Conservation (phyloP, 2,797 vertebrate species). For the Pelochelys cantorii region DNA sequence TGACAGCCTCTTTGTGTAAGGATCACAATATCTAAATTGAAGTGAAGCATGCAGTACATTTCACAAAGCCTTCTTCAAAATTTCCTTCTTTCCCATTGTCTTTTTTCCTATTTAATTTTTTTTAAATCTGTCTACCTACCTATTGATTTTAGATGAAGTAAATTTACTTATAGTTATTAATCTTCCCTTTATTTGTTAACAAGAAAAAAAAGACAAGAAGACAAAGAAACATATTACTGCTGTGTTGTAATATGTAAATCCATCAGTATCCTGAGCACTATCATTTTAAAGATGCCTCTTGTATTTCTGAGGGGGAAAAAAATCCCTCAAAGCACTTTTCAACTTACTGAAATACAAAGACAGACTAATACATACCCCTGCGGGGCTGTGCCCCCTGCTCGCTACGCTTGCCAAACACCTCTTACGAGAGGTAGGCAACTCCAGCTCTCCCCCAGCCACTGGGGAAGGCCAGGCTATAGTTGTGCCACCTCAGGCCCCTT, state of each 20-base stretch:
- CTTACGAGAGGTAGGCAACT: too few species aligned
- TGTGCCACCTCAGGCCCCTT: too few species aligned
- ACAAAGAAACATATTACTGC: neutral
- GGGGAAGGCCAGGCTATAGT: too few species aligned
- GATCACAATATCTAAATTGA: neutral
- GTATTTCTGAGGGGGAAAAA: neutral
- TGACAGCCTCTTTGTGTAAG: neutral
- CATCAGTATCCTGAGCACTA: neutral
- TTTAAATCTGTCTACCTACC: neutral
- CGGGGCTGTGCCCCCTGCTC: too few species aligned
- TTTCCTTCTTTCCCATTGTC: neutral
- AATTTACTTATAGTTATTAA: neutral
- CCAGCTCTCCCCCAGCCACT: too few species aligned
- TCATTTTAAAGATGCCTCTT: neutral
- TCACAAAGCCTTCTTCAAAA: neutral
- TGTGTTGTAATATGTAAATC: conserved; percentile 2
- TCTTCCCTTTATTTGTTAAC: neutral
- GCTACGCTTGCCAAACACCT: too few species aligned
- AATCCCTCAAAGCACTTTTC: neutral
- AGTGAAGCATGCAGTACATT: neutral
- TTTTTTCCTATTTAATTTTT: neutral
- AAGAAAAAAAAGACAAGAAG: neutral
- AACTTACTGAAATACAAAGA: neutral
- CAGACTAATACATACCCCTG: neutral
- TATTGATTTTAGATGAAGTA: conserved; percentile 7